Percentiles rank a stretch among this genome's conserved stretches.
These are phyloP conservation scores for Brenthis ino DNA, from an alignment of 2,888 invertebrate species.

Conservation along the genomic window DNA sequence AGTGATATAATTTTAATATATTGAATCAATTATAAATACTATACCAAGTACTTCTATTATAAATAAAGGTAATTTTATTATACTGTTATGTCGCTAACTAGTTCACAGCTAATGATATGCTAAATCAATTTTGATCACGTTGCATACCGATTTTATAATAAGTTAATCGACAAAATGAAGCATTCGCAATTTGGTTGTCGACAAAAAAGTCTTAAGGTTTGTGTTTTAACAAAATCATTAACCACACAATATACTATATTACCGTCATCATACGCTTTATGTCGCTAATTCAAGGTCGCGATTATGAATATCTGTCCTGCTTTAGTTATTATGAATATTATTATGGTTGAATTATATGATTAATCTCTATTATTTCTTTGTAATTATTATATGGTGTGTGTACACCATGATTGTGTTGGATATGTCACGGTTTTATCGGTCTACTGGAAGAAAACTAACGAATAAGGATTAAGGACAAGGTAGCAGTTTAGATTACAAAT, in stretches of 20 bases:
- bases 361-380: slow-evolving; percentile 37
- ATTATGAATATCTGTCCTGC: slow-evolving; percentile 38
- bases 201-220: slow-evolving; percentile 19
- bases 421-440: background rate
- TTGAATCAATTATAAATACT: background rate
- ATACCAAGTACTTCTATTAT: background rate
- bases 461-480: background rate
- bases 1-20: slow-evolving; percentile 1
- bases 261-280: slow-evolving; percentile 45
- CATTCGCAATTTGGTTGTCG: background rate
- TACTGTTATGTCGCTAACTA: too few species aligned
- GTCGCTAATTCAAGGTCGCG: slow-evolving; percentile 48
- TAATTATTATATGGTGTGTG: slow-evolving; percentile 6
- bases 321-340: slow-evolving; percentile 39
- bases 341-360: slow-evolving; percentile 36
- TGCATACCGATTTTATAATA: too few species aligned
- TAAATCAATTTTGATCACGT: too few species aligned
- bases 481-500: too few species aligned
- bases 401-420: slow-evolving; percentile 3
- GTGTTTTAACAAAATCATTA: background rate
- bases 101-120: too few species aligned
- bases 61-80: slow-evolving; percentile 6
- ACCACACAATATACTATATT: slow-evolving; percentile 19
- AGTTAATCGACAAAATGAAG: too few species aligned
- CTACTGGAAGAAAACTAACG: background rate